Evolutionary conservation across 2,113 vertebrate species (phyloP).

Genomic region (Tamias sibiricus): DNA sequence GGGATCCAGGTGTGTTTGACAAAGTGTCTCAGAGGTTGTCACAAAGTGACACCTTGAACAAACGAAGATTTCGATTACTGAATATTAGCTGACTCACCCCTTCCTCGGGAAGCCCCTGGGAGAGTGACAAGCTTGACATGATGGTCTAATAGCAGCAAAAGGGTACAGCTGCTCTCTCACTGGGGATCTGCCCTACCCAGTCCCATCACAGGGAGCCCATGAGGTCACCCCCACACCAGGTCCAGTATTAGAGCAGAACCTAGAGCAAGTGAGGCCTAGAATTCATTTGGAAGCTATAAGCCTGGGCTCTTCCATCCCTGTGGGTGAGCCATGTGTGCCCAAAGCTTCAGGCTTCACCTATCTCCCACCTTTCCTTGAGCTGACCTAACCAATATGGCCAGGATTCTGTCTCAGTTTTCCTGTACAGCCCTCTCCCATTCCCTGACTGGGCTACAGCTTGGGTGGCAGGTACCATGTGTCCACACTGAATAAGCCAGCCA

Average conservation of each 20-base stretch:
- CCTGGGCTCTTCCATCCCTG: background rate
- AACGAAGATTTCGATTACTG: constrained; percentile 47
- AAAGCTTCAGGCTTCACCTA: background rate
- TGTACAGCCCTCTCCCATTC: background rate
- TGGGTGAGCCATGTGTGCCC: background rate
- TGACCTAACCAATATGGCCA: background rate
- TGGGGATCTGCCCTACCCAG: background rate
- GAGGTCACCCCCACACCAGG: background rate
- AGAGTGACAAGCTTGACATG: background rate
- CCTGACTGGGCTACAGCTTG: background rate
- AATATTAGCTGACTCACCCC: background rate
- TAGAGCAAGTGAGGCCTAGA: background rate
- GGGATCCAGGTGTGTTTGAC: background rate
- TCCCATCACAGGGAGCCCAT: background rate
- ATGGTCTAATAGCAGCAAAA: constrained; percentile 12
- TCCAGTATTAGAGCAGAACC: background rate
- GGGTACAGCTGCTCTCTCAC: background rate
- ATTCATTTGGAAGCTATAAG: background rate
- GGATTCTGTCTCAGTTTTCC: constrained; percentile 20
- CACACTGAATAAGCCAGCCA: background rate
- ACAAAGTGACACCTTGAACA: constrained; percentile 11
- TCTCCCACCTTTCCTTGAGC: background rate
- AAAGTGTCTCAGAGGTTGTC: background rate
- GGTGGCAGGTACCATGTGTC: background rate
- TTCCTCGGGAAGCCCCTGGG: background rate